Evolutionary conservation across 2,888 invertebrate species (phyloP), one percentile per base, ranked within the genome.

Genomic region (Shargacucullia verbasci): DNA sequence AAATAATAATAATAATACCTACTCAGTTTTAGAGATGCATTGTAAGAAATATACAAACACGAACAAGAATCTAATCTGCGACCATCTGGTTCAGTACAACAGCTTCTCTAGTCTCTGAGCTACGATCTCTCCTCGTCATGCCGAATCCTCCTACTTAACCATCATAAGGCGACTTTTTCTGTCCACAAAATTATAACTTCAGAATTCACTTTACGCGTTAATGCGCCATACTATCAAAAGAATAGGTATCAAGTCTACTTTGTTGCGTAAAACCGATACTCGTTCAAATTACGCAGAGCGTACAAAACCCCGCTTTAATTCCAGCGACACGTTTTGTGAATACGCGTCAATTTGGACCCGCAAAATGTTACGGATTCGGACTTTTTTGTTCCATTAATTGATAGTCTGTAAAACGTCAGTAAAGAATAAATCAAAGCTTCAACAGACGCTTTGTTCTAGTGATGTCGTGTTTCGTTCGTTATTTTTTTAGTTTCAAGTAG

Each of bases 291-390:
- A 31, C 4, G 20, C 20, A 20, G 20, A n/a, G 31, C 20, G 41
- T 43, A 37, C 44, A 34, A 15, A 27, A n/a, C 38, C 20, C 31
- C 13, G 34, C 20, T 41, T 66, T 43, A 25, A 46, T 50, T 59
- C 13, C 10, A 33, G 14, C 15, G 7, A 40, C 61, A 38, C 37
- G 40, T 34, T 48, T 34, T 14, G 10, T 9, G 13, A 54, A 61
- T 33, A 40, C 39, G 39, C 33, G 15, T 41, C 29, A 61, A 69
- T 61, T 64, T 45, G 8, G 7, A 35, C 4, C 61, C 43, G n/a
- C 34, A 12, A 43, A 35, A 39, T 31, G 34, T 20, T 31, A 15
- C 41, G 29, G 34, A 38, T 45, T 31, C 4, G 11, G n/a, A 35
- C 12, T 11, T 38, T 45, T 67, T 34, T 33, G 14, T 52, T 48